Evolutionary conservation across 2,888 invertebrate genomes (phyloP).

Genomic region (Drosophila limbata): DNA sequence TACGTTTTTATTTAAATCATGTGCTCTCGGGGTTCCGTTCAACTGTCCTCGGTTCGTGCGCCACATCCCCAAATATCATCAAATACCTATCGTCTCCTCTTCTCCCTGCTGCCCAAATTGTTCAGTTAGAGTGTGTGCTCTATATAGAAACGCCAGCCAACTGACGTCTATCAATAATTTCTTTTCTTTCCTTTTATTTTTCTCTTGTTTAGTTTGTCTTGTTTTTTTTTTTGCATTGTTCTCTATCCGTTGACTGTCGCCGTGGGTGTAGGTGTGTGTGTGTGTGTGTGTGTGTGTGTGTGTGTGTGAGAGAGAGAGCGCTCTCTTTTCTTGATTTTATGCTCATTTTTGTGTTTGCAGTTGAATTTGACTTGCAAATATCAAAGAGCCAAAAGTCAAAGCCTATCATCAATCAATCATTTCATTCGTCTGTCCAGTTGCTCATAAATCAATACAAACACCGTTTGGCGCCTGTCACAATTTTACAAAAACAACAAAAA

Average conservation of each 20-base stretch:
- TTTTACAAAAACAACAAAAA: conserved; percentile 25
- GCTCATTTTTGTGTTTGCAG: conserved; percentile 17
- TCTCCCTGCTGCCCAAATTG: background rate
- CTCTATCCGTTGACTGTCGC: conserved; percentile 4
- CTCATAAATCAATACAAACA: conserved; percentile 70
- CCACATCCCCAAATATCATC: conserved; percentile 37
- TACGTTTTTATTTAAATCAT: conserved; percentile 74
- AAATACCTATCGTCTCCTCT: background rate
- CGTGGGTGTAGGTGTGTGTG: background rate
- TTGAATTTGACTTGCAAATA: conserved; percentile 43
- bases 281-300: conserved; percentile 1
- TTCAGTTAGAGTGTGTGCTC: conserved; percentile 26
- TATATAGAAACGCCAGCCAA: conserved; percentile 56
- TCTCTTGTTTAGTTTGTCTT: conserved; percentile 13
- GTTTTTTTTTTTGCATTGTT: conserved; percentile 12
- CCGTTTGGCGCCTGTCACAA: conserved; percentile 72
- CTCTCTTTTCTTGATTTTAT: conserved; percentile 11
- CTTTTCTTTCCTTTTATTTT: conserved; percentile 35
- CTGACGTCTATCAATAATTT: conserved; percentile 78
- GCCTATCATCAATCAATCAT: conserved; percentile 72
- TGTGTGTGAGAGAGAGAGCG: background rate
- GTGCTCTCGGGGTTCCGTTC: conserved; percentile 64
- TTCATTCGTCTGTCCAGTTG: conserved; percentile 29
- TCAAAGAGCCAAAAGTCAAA: conserved; percentile 66
- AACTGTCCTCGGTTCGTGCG: conserved; percentile 47